Percentiles rank a stretch among this genome's conserved stretches.
Conservation (phyloP, 2,797 vertebrate genomes). For the Scyliorhinus canicula region DNA sequence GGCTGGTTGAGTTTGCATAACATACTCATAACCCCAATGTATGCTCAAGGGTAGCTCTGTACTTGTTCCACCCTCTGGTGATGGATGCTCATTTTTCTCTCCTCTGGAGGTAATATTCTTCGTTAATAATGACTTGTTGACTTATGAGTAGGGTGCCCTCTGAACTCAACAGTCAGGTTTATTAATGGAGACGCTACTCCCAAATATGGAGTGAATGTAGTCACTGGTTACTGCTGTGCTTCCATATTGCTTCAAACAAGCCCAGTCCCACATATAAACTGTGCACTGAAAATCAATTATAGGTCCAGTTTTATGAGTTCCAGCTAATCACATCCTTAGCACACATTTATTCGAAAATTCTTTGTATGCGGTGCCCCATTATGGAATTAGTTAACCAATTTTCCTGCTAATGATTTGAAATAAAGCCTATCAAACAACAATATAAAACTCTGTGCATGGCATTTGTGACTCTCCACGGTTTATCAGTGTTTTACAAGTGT, state of each 20-base stretch:
- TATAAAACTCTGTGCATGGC: not conserved
- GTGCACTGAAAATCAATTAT: not conserved
- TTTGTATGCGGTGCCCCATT: not conserved
- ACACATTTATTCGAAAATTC: not conserved
- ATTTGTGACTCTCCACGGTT: not conserved
- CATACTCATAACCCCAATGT: not conserved
- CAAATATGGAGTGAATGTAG: not conserved
- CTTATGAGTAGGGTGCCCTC: not conserved
- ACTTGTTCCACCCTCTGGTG: not conserved
- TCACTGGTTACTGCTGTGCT: not conserved
- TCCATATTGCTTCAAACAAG: not conserved
- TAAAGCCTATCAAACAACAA: not conserved
- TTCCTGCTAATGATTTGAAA: not conserved
- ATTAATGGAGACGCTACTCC: too few species aligned
- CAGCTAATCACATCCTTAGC: not conserved
- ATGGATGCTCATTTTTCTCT: not conserved
- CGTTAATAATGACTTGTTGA: not conserved
- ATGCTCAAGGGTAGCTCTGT: not conserved
- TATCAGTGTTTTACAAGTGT: not conserved
- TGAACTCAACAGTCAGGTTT: not conserved
- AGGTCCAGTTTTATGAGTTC: not conserved
- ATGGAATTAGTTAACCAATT: not conserved
- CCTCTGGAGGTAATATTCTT: not conserved
- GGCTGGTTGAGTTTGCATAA: not conserved
- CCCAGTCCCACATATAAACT: not conserved